Evolutionary conservation across 2,888 invertebrate species (phyloP).

Genomic region (Coelinius sp.): DNA sequence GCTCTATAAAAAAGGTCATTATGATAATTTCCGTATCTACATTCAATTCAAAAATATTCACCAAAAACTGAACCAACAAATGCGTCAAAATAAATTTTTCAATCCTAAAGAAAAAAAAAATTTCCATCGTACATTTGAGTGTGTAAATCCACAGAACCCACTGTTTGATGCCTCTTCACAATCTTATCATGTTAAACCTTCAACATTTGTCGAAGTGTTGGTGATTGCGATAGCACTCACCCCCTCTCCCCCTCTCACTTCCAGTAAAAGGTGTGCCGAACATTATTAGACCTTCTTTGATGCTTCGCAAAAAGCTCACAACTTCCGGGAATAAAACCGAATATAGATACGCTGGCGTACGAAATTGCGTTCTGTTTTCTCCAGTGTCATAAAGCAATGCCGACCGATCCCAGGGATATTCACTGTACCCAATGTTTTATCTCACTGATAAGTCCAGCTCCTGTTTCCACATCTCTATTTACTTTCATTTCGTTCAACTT

Average conservation of each 20-base stretch:
- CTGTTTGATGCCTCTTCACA: background rate
- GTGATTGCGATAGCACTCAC: too few species aligned
- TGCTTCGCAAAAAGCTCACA: constrained; percentile 49
- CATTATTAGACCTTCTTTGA: constrained; percentile 40
- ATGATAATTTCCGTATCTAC: too few species aligned
- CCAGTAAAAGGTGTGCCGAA: background rate
- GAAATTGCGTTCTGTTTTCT: background rate
- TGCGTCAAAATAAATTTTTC: too few species aligned
- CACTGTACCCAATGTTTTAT: constrained; percentile 6
- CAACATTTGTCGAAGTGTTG: background rate
- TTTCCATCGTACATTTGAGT: too few species aligned
- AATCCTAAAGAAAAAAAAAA: too few species aligned
- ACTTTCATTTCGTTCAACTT: background rate
- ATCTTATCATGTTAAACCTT: background rate
- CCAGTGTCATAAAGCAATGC: constrained; percentile 13
- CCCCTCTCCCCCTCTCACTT: too few species aligned
- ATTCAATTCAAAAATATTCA: too few species aligned
- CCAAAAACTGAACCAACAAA: too few species aligned
- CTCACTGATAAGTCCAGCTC: background rate
- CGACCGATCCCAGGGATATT: constrained; percentile 14
- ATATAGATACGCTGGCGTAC: background rate
- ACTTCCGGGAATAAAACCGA: constrained; percentile 45
- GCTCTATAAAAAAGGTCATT: too few species aligned
- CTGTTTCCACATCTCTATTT: background rate
- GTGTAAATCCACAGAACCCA: background rate